Conservation (phyloP, 2,797 vertebrate species). For the Sebastes baramenuke region DNA sequence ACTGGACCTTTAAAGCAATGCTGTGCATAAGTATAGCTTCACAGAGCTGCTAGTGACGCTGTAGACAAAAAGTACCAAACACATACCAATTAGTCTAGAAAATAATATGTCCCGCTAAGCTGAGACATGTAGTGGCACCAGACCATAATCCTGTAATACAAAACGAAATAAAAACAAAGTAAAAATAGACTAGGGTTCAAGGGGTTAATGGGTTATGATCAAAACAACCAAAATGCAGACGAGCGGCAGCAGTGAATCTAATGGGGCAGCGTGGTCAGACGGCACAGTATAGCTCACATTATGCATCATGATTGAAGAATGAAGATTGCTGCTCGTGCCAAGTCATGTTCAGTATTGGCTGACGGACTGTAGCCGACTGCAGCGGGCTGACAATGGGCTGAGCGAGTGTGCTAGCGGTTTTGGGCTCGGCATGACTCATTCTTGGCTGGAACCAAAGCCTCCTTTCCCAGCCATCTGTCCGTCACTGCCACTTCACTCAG, state of each 20-base stretch:
- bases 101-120: background rate
- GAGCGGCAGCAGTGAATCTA: background rate
- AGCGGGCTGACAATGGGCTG: constrained; percentile 60
- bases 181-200: background rate
- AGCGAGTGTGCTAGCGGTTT: constrained; percentile 57
- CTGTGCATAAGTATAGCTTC: background rate
- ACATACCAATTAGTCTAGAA: background rate
- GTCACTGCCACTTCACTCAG: constrained; percentile 68
- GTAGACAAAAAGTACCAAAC: background rate
- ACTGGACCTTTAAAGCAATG: background rate
- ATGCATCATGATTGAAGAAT: constrained; percentile 43
- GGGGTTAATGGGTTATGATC: background rate
- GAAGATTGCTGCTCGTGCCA: constrained; percentile 37
- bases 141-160: background rate
- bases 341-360: constrained; percentile 52
- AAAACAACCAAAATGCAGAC: background rate
- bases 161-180: background rate
- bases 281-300: constrained; percentile 10
- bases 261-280: constrained; percentile 6
- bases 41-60: background rate
- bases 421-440: constrained; percentile 58
- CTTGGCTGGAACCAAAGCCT: constrained; percentile 59
- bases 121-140: background rate
- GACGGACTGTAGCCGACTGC: constrained; percentile 45
- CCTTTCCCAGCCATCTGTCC: constrained; percentile 69